phyloP scores from a whole-genome alignment of 2,113 vertebrate genomes.

The Pipa parva region DNA sequence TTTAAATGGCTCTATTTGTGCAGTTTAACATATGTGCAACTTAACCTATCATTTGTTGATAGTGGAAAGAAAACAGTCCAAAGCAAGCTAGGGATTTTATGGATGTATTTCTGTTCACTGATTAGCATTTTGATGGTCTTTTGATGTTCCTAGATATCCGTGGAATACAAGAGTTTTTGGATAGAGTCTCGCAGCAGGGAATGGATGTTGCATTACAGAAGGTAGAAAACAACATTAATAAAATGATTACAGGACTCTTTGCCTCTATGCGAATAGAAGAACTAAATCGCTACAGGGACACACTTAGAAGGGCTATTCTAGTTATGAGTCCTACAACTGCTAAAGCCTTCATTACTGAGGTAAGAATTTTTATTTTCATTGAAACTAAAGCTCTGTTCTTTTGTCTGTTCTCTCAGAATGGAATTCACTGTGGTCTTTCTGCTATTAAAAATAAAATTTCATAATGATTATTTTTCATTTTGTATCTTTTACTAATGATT shows the following conservation, averaged over 20 bases:
- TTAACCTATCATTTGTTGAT: constrained; percentile 36
- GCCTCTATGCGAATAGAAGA: constrained; percentile 92
- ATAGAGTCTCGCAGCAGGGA: constrained; percentile 93
- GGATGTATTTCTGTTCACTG: constrained; percentile 39
- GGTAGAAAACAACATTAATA: constrained; percentile 96
- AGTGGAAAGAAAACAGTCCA: constrained; percentile 25
- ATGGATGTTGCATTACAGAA: constrained; percentile 98
- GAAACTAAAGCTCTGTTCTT: constrained; percentile 5
- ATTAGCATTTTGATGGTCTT: constrained; percentile 51
- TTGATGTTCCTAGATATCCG: constrained; percentile 83
- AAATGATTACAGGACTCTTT: constrained; percentile 96
- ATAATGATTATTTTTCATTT: no score
- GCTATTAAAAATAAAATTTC: constrained; percentile 8
- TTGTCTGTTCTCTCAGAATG: no score
- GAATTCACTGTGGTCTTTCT: not conserved
- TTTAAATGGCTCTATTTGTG: constrained; percentile 8
- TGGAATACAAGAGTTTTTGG: constrained; percentile 95
- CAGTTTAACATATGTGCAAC: constrained; percentile 36
- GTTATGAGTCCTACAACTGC: constrained; percentile 93
- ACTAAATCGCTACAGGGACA: constrained; percentile 91
- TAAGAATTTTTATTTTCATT: constrained; percentile 50
- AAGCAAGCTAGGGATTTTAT: constrained; percentile 36
- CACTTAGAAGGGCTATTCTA: constrained; percentile 86
- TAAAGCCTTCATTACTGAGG: constrained; percentile 94
- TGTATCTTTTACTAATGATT: no score